Percentiles rank a stretch among this genome's conserved stretches.
These are phyloP conservation scores for Oryzias dopingdopingensis DNA, from an alignment of 2,797 vertebrate species.

Conservation along the genomic window DNA sequence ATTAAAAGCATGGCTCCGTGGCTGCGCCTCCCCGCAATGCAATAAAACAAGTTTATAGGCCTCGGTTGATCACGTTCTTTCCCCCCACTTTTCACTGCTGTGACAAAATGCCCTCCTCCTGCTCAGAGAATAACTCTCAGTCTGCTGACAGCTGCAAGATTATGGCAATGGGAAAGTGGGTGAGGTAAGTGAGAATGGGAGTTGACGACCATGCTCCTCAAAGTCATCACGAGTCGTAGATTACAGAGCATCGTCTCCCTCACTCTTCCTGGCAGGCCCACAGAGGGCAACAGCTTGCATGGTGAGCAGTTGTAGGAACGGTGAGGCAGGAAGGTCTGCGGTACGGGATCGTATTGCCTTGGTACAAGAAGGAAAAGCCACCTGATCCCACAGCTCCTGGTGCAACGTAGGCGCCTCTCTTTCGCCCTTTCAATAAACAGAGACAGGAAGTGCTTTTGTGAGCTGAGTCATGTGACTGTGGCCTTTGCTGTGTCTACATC, in stretches of 20 bases:
- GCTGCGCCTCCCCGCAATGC: slow-evolving; percentile 63
- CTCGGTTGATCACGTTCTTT: slow-evolving; percentile 69
- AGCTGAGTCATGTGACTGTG: slow-evolving; percentile 41
- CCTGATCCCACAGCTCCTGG: slow-evolving; percentile 72
- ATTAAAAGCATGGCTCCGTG: slow-evolving; percentile 72
- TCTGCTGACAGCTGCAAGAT: slow-evolving; percentile 65
- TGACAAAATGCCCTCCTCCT: slow-evolving; percentile 75
- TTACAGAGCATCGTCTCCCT: slow-evolving; percentile 69
- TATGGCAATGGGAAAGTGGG: slow-evolving; percentile 50
- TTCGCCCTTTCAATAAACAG: slow-evolving; percentile 69
- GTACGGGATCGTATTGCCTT: slow-evolving; percentile 74
- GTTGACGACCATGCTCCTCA: slow-evolving; percentile 69
- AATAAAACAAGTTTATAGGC: slow-evolving; percentile 79
- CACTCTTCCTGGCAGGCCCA: slow-evolving; percentile 63
- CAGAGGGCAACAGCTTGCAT: slow-evolving; percentile 39
- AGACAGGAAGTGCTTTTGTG: slow-evolving; percentile 53
- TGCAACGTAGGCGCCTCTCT: slow-evolving; percentile 71
- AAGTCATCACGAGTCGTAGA: slow-evolving; percentile 71
- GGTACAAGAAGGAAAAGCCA: slow-evolving; percentile 65
- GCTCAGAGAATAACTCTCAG: slow-evolving; percentile 69
- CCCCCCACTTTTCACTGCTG: slow-evolving; percentile 70
- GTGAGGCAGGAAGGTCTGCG: slow-evolving; percentile 62
- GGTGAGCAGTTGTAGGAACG: slow-evolving; percentile 55
- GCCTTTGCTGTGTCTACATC: slow-evolving; percentile 25
- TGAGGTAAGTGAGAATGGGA: slow-evolving; percentile 49